A percentile compares a stretch with the other conserved stretches of the same genome.
These are phyloP conservation scores for Eucidaris tribuloides DNA, from an alignment of 35 echinoderm and acorn worm genomes.

Conservation along the genomic window DNA sequence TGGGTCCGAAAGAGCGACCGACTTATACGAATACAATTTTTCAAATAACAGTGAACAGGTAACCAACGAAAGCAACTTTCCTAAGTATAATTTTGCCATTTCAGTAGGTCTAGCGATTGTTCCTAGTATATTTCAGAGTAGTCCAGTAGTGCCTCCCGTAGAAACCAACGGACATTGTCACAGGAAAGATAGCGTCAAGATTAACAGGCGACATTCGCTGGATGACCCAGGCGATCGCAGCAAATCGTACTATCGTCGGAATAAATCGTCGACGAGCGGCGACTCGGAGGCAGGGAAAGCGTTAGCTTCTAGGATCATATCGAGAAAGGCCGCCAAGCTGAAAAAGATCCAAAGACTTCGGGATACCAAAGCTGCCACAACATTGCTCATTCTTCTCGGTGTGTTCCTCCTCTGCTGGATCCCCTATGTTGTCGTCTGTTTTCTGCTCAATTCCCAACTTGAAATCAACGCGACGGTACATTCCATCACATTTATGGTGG, in stretches of 20 bases:
- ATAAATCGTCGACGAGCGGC: not conserved
- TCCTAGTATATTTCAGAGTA: not conserved
- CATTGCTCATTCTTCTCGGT: slow-evolving; percentile 15
- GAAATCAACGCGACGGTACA: not conserved
- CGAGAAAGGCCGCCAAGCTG: not conserved
- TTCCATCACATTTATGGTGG: not conserved
- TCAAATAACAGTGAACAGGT: too few relatives aligned
- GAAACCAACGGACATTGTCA: not conserved
- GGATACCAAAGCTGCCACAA: slow-evolving; percentile 39
- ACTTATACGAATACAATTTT: too few relatives aligned
- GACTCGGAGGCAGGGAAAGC: not conserved
- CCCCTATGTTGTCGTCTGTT: slow-evolving; percentile 11
- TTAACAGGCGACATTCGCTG: not conserved
- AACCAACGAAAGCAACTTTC: too few relatives aligned
- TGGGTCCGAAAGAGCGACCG: too few relatives aligned
- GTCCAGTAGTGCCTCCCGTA: not conserved
- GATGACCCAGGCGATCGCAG: not conserved
- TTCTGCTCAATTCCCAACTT: not conserved
- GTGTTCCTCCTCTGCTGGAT: slow-evolving; percentile 34
- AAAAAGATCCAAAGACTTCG: slow-evolving; percentile 8
- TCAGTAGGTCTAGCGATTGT: not conserved
- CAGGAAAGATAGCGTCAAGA: not conserved
- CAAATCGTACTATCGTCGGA: not conserved
- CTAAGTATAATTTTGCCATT: slow-evolving; percentile 11
- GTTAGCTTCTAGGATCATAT: not conserved